phyloP scores from a whole-genome alignment of 2,113 vertebrate genomes.

The Bucco capensis region DNA sequence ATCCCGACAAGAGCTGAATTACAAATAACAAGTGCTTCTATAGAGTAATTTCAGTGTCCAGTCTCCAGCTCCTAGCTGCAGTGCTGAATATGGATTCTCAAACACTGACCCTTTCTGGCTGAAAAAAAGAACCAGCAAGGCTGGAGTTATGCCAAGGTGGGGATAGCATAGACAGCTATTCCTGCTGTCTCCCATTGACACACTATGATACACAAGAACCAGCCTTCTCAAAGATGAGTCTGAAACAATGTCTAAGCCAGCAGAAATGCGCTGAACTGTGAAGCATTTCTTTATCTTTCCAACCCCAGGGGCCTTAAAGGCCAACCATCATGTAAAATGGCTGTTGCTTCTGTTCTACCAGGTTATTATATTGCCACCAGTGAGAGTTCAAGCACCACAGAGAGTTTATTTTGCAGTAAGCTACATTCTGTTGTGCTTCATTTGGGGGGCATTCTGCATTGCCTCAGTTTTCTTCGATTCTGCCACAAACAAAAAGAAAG shows the following conservation, averaged over 20 bases:
- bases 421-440: neutral
- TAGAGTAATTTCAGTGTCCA: neutral
- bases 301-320: neutral
- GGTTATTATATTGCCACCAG: neutral
- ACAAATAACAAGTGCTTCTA: neutral
- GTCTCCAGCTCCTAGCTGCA: neutral
- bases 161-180: neutral
- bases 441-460: neutral
- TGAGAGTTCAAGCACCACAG: neutral
- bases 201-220: rapidly evolving
- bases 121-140: neutral
- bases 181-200: neutral
- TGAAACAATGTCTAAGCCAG: neutral
- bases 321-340: neutral
- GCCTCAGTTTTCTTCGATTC: neutral
- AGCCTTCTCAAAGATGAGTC: neutral
- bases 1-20: neutral
- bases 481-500: neutral
- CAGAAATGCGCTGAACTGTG: neutral
- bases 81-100: neutral
- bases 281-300: neutral
- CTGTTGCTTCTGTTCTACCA: neutral
- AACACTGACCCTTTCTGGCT: neutral
- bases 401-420: neutral
- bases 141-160: neutral